A percentile compares a stretch with the other conserved stretches of the same genome.
Conservation (phyloP, 2,888 invertebrate genomes). For the Apantesis nais region DNA sequence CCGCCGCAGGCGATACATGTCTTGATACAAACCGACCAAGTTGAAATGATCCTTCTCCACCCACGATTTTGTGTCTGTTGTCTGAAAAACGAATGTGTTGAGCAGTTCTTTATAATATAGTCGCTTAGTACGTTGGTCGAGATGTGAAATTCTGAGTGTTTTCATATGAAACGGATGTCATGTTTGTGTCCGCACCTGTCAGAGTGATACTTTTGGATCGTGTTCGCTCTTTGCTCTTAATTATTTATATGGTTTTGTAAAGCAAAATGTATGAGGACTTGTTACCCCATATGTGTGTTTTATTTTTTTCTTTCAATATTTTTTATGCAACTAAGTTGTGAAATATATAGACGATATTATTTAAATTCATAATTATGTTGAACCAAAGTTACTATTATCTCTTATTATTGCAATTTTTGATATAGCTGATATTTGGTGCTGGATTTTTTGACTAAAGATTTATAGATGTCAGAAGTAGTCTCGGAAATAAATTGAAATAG, state of each 20-base stretch:
- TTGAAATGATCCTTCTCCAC: constrained; percentile 52
- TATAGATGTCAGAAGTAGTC: background rate
- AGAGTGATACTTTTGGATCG: constrained; percentile 65
- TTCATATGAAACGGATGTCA: constrained; percentile 64
- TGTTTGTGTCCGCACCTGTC: constrained; percentile 69
- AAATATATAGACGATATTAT: background rate
- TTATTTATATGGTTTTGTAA: background rate
- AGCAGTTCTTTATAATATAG: constrained; percentile 59
- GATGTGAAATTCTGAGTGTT: constrained; percentile 72
- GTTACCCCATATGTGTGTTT: background rate
- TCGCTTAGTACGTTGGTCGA: constrained; percentile 66
- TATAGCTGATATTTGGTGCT: background rate
- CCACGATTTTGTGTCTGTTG: constrained; percentile 38
- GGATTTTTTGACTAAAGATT: background rate
- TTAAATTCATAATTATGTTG: no score
- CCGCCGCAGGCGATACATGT: constrained; percentile 69
- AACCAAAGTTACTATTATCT: background rate
- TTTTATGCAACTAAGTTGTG: background rate
- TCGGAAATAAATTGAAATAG: background rate
- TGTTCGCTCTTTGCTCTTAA: constrained; percentile 31
- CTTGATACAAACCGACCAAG: constrained; percentile 62
- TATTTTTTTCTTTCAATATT: background rate
- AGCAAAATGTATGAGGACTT: background rate
- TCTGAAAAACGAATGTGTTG: constrained; percentile 41
- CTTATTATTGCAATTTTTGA: background rate